Conservation (phyloP, 2,888 invertebrate species). For the Drosophila formosana region DNA sequence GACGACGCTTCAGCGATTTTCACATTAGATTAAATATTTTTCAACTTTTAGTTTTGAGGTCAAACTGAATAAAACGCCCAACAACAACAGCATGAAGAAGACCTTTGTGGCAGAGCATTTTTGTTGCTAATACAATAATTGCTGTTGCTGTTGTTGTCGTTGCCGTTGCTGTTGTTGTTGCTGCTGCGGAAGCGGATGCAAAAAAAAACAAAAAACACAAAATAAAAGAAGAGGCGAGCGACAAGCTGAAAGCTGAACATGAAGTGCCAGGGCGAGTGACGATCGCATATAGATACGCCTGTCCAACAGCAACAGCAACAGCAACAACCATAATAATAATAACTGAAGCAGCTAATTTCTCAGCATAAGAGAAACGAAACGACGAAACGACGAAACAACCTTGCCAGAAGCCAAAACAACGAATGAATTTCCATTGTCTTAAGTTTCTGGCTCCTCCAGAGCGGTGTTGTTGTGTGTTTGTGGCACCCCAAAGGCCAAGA, state of each 20-base stretch:
- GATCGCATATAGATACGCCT: constrained; percentile 73
- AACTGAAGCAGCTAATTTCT: constrained; percentile 80
- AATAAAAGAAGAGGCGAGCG: constrained; percentile 28
- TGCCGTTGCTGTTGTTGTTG: constrained; percentile 31
- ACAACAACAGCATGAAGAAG: constrained; percentile 17
- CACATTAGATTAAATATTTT: constrained; percentile 79
- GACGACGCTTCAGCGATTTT: constrained; percentile 78
- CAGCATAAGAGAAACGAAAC: constrained; percentile 65
- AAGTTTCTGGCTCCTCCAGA: constrained; percentile 65
- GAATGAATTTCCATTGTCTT: constrained; percentile 78
- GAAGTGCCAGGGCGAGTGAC: constrained; percentile 73
- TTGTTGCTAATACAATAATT: constrained; percentile 76
- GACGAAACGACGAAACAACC: constrained; percentile 56
- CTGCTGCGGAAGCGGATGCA: constrained; percentile 75
- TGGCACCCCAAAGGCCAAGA: constrained; percentile 80
- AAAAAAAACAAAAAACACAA: constrained; percentile 48
- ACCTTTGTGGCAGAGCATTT: constrained; percentile 56
- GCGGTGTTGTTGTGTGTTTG: constrained; percentile 18
- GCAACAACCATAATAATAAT: constrained; percentile 62
- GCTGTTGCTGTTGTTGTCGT: constrained; percentile 30
- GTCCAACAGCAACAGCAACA: constrained; percentile 45
- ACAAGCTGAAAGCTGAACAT: constrained; percentile 76
- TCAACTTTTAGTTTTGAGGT: constrained; percentile 76
- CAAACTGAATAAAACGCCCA: constrained; percentile 64
- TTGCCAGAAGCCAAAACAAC: constrained; percentile 75